Conservation (phyloP, 2,888 invertebrate genomes). For the Mantis religiosa region DNA sequence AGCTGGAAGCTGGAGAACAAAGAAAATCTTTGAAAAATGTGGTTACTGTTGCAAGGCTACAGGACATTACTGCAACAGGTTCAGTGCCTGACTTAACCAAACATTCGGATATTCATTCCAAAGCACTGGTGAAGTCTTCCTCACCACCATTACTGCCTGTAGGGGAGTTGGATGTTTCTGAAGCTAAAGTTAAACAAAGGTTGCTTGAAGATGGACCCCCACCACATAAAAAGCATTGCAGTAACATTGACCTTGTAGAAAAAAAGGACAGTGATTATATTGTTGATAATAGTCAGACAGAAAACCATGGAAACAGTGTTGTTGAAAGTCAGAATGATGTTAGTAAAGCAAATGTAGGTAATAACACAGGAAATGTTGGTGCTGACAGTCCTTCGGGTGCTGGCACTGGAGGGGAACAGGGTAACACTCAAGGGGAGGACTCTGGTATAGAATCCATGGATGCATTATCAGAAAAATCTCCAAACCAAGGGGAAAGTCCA, state of each 20-base stretch:
- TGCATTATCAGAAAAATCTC: constrained; percentile 85
- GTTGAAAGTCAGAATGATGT: neutral
- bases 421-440: constrained; percentile 69
- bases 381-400: constrained; percentile 32
- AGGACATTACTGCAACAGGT: neutral
- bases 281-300: neutral
- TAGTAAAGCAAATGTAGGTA: neutral
- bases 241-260: neutral
- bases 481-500: constrained; percentile 65
- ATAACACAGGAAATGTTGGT: constrained; percentile 8
- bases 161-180: constrained; percentile 48
- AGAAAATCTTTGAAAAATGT: constrained; percentile 16
- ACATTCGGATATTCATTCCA: neutral
- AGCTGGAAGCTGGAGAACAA: neutral
- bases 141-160: constrained; percentile 39
- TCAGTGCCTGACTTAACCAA: neutral
- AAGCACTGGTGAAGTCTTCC: constrained; percentile 9
- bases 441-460: constrained; percentile 93
- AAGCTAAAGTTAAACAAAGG: constrained; percentile 57
- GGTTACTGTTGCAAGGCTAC: constrained; percentile 22
- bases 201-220: constrained; percentile 47
- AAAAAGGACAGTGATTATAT: constrained; percentile 18
- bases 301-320: neutral
- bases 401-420: constrained; percentile 35
- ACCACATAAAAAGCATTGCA: constrained; percentile 5